These are phyloP conservation scores for Drosophila ercepeae DNA, from an alignment of 1,140 invertebrate genomes.

Conservation along the genomic window DNA sequence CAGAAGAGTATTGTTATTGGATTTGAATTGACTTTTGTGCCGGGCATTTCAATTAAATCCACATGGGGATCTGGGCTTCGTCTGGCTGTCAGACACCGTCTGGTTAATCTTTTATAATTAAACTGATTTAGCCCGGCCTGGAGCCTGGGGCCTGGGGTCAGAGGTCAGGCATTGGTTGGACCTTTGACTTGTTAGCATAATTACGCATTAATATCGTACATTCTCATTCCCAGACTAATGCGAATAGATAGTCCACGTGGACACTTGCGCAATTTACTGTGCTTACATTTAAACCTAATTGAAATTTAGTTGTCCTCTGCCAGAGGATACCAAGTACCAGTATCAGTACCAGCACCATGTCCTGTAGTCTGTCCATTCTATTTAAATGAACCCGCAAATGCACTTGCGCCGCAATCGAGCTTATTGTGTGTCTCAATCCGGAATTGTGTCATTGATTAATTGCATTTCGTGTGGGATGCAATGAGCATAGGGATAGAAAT, in stretches of 20 bases:
- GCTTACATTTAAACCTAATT: conserved; percentile 69
- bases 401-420: conserved; percentile 30
- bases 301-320: conserved; percentile 68
- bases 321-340: neutral
- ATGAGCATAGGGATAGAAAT: neutral
- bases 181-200: conserved; percentile 79
- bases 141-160: neutral
- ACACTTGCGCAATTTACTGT: conserved; percentile 55
- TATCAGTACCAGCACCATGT: too few species aligned
- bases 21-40: conserved; percentile 71
- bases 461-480: conserved; percentile 11
- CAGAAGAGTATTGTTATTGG: conserved; percentile 71
- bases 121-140: conserved; percentile 59
- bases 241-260: conserved; percentile 56
- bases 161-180: conserved; percentile 5
- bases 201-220: conserved; percentile 76
- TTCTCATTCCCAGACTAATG: conserved; percentile 74
- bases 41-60: conserved; percentile 72
- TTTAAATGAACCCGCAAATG: conserved; percentile 36
- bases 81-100: conserved; percentile 31
- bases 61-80: conserved; percentile 2
- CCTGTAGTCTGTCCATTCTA: neutral
- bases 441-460: conserved; percentile 28
- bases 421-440: conserved; percentile 13
- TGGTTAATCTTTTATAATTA: conserved; percentile 81